phyloP scores from a whole-genome alignment of 2,113 vertebrate genomes.

The Prinia subflava region DNA sequence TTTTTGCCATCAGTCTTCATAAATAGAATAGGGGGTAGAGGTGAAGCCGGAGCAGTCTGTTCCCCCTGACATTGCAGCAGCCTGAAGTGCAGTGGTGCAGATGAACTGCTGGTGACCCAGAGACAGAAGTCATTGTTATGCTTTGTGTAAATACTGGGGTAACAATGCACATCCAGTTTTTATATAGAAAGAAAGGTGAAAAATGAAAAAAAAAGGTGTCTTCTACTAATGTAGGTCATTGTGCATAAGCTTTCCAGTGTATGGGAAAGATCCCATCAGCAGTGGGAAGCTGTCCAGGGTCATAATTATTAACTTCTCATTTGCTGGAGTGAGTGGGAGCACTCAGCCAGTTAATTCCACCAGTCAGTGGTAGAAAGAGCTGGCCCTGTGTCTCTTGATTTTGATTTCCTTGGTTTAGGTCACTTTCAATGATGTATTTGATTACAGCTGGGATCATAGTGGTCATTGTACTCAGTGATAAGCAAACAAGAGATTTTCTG shows the following conservation, averaged over 20 bases:
- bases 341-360: background rate
- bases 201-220: background rate
- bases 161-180: slow-evolving; percentile 19
- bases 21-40: slow-evolving; percentile 27
- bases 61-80: background rate
- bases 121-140: background rate
- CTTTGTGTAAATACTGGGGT: slow-evolving; percentile 31
- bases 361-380: background rate
- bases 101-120: slow-evolving; percentile 35
- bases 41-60: slow-evolving; percentile 14
- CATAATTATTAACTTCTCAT: slow-evolving; percentile 8
- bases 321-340: background rate
- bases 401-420: slow-evolving; percentile 22
- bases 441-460: slow-evolving; percentile 5
- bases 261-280: background rate
- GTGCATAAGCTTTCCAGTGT: background rate
- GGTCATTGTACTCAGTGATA: slow-evolving; percentile 1
- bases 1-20: slow-evolving; percentile 29
- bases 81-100: background rate
- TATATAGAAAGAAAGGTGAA: background rate
- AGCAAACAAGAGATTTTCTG: slow-evolving; percentile 30
- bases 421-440: background rate
- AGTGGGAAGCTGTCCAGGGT: background rate
- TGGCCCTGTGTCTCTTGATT: background rate
- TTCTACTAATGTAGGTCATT: slow-evolving; percentile 19